Conservation (phyloP, 2,888 invertebrate genomes). For the Ypsolopha sequella region DNA sequence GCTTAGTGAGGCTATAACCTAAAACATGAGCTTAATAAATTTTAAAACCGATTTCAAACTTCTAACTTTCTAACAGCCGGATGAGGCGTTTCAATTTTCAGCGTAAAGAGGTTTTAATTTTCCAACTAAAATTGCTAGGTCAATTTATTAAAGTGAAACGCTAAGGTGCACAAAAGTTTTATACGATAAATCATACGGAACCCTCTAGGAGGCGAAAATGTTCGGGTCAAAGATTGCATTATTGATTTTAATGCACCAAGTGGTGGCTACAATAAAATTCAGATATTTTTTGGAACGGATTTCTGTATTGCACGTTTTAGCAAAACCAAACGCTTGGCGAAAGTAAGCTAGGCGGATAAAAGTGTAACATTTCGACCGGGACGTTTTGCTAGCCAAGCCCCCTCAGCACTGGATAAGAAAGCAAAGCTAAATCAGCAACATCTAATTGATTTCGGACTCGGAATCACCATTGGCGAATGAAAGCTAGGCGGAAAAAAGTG, state of each 20-base stretch:
- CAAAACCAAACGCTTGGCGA: no score
- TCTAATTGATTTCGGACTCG: no score
- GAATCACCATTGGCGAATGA: no score
- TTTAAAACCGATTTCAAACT: not conserved
- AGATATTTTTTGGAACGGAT: not conserved
- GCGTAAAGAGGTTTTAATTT: not conserved
- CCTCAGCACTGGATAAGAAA: no score
- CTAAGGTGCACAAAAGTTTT: slow-evolving; percentile 15
- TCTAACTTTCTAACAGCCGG: not conserved
- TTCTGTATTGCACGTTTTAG: no score
- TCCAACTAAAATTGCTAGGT: slow-evolving; percentile 10
- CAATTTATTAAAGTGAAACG: slow-evolving; percentile 15
- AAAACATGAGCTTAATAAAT: not conserved
- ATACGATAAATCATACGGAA: slow-evolving; percentile 13
- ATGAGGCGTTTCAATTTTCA: not conserved
- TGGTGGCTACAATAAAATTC: not conserved
- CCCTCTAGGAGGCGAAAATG: slow-evolving; percentile 12
- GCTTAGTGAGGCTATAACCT: no score
- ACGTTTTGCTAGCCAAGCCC: no score
- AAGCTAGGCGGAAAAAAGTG: no score
- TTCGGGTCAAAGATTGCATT: slow-evolving; percentile 16
- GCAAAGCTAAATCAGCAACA: no score
- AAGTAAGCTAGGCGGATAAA: no score
- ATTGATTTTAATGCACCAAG: slow-evolving; percentile 9
- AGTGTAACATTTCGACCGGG: no score